These are phyloP conservation scores for Ephialtes manifestator DNA, from an alignment of 2,888 invertebrate genomes.

Conservation along the genomic window DNA sequence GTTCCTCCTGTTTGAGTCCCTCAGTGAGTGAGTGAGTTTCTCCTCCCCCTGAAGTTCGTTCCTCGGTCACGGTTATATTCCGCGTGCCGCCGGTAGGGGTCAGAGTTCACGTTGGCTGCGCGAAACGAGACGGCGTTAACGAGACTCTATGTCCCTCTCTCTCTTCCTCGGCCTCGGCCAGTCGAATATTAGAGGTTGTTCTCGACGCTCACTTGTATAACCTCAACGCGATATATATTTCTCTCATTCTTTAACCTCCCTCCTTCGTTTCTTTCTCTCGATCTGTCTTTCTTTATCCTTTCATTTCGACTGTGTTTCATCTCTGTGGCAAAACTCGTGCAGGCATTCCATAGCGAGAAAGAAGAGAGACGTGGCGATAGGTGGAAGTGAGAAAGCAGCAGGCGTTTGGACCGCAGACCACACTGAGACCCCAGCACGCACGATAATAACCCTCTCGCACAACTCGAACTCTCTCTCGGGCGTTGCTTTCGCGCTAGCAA, in stretches of 20 bases:
- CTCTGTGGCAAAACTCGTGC: constrained; percentile 71
- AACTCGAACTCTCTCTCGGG: constrained; percentile 20
- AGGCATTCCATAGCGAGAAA: constrained; percentile 73
- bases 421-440: constrained; percentile 79
- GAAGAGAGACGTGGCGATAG: constrained; percentile 14
- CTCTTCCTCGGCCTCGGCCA: constrained; percentile 53
- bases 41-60: constrained; percentile 42
- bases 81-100: constrained; percentile 66
- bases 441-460: constrained; percentile 81
- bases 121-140: constrained; percentile 81
- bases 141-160: constrained; percentile 70
- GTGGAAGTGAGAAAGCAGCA: constrained; percentile 65
- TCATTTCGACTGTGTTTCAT: constrained; percentile 65
- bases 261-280: constrained; percentile 47
- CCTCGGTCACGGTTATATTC: constrained; percentile 71
- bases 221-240: constrained; percentile 61
- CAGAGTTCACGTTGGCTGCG: constrained; percentile 68
- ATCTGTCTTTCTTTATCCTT: constrained; percentile 54
- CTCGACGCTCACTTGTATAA: constrained; percentile 52
- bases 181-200: constrained; percentile 76
- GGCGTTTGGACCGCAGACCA: constrained; percentile 84
- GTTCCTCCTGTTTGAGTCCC: constrained; percentile 37
- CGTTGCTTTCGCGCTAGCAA: constrained; percentile 25
- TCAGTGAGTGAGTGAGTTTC: constrained; percentile 21
- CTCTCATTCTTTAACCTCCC: constrained; percentile 59